Evolutionary conservation across 2,888 invertebrate genomes (phyloP).

Genomic region (Drosophila mercatorum): DNA sequence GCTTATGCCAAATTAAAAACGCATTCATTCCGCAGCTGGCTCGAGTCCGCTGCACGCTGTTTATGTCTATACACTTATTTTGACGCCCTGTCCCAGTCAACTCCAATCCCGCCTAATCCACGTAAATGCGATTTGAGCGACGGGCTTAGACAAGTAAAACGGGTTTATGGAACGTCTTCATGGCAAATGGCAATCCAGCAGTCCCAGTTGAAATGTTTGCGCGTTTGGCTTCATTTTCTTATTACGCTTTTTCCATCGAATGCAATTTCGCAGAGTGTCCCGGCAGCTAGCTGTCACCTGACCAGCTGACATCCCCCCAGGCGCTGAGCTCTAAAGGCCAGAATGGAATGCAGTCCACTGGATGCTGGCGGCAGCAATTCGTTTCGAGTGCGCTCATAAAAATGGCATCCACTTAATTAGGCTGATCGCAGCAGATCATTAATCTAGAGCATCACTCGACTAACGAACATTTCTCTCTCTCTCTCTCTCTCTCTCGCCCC

Average conservation of each 20-base stretch:
- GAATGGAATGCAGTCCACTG: too few species aligned
- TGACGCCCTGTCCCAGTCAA: slow-evolving; percentile 48
- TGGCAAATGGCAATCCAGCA: slow-evolving; percentile 39
- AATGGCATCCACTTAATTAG: slow-evolving; percentile 41
- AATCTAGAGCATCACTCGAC: slow-evolving; percentile 34
- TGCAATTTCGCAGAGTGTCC: slow-evolving; percentile 63
- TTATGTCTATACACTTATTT: slow-evolving; percentile 35
- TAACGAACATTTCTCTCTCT: slow-evolving; percentile 4
- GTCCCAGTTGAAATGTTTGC: slow-evolving; percentile 18
- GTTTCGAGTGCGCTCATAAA: slow-evolving; percentile 31
- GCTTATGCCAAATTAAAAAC: slow-evolving; percentile 78
- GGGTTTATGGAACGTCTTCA: background rate
- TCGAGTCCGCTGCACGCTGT: slow-evolving; percentile 6
- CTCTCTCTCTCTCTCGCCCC: background rate
- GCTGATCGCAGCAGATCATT: slow-evolving; percentile 50
- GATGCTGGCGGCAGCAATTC: slow-evolving; percentile 26
- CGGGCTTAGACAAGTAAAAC: background rate
- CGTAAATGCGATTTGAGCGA: slow-evolving; percentile 39
- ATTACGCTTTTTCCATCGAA: slow-evolving; percentile 28
- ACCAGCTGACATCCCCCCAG: background rate
- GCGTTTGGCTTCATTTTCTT: slow-evolving; percentile 24
- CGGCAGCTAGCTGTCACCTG: slow-evolving; percentile 27
- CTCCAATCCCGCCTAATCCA: slow-evolving; percentile 54
- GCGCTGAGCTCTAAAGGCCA: too few species aligned
- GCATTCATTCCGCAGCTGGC: slow-evolving; percentile 66